Evolutionary conservation across 2,888 invertebrate genomes (phyloP).

Genomic region (Drosophila picticornis): DNA sequence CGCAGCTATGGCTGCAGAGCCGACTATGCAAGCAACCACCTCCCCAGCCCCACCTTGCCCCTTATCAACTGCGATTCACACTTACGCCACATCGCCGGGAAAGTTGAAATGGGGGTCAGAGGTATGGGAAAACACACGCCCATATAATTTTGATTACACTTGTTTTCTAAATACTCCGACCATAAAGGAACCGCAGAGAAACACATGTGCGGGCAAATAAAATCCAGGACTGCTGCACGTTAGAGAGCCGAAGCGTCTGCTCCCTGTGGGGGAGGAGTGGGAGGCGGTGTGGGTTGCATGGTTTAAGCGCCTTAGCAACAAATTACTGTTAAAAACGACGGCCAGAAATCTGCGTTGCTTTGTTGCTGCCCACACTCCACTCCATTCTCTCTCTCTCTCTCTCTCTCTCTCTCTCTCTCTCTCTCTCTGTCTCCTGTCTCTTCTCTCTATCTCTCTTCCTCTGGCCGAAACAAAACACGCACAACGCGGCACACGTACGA

Average conservation of each 20-base stretch:
- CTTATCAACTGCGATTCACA: constrained; percentile 12
- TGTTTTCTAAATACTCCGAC: constrained; percentile 76
- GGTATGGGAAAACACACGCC: constrained; percentile 55
- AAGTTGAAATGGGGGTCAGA: constrained; percentile 58
- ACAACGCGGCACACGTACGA: constrained; percentile 58
- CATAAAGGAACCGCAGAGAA: constrained; percentile 54
- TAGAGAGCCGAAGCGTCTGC: not conserved
- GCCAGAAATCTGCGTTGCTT: constrained; percentile 60
- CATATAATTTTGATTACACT: constrained; percentile 80
- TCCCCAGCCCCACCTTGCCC: not conserved
- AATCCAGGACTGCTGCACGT: constrained; percentile 46
- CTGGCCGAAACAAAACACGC: constrained; percentile 12
- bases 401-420: not conserved
- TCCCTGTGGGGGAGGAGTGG: not conserved
- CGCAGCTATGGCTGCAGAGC: constrained; percentile 24
- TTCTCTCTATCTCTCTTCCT: not conserved
- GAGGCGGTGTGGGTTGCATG: not conserved
- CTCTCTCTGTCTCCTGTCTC: not conserved
- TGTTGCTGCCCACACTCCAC: constrained; percentile 11
- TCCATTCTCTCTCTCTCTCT: too few species aligned
- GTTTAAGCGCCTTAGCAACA: constrained; percentile 72
- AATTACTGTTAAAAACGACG: constrained; percentile 72
- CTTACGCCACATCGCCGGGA: constrained; percentile 62
- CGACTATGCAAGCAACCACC: not conserved
- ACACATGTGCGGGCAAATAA: constrained; percentile 64